Evolutionary conservation across 2,888 invertebrate species (phyloP).

Genomic region (Crocallis elinguaria): DNA sequence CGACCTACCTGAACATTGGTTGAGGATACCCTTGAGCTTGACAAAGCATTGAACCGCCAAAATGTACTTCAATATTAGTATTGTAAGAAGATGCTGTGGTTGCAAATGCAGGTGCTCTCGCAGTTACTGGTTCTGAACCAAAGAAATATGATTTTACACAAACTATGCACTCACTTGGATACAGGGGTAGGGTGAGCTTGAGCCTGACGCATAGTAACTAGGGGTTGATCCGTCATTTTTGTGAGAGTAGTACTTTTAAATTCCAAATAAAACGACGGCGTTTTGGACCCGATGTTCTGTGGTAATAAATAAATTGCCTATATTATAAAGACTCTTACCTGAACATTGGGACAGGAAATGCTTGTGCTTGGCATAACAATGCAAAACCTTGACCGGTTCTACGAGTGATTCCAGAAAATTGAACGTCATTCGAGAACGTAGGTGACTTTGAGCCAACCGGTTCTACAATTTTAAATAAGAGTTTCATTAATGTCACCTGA

Average conservation of each 20-base stretch:
- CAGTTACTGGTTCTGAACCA: slow-evolving; percentile 79
- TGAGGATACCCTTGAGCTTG: slow-evolving; percentile 86
- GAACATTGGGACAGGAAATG: slow-evolving; percentile 87
- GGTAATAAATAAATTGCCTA: slow-evolving; percentile 35
- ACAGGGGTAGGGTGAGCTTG: slow-evolving; percentile 88
- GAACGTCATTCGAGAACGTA: slow-evolving; percentile 88
- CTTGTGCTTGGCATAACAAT: slow-evolving; percentile 91
- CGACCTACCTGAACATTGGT: slow-evolving; percentile 87
- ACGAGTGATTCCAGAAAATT: slow-evolving; percentile 88
- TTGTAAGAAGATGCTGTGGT: slow-evolving; percentile 80
- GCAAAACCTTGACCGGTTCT: slow-evolving; percentile 86
- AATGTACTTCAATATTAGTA: slow-evolving; percentile 68
- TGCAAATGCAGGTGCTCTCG: slow-evolving; percentile 79
- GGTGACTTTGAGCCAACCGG: slow-evolving; percentile 90
- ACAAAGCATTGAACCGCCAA: slow-evolving; percentile 80
- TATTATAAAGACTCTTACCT: slow-evolving; percentile 61
- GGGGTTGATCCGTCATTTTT: slow-evolving; percentile 78
- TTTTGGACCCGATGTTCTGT: slow-evolving; percentile 86
- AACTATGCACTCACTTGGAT: slow-evolving; percentile 86
- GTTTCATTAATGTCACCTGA: slow-evolving; percentile 84
- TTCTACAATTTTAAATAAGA: slow-evolving; percentile 79
- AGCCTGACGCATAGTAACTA: slow-evolving; percentile 88
- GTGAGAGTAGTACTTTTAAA: slow-evolving; percentile 86
- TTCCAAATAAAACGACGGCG: slow-evolving; percentile 83
- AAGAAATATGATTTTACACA: slow-evolving; percentile 43